phyloP scores from a whole-genome alignment of 37 sponge, comb jelly and placozoan species.

The Diacarnus erythraeanus region DNA sequence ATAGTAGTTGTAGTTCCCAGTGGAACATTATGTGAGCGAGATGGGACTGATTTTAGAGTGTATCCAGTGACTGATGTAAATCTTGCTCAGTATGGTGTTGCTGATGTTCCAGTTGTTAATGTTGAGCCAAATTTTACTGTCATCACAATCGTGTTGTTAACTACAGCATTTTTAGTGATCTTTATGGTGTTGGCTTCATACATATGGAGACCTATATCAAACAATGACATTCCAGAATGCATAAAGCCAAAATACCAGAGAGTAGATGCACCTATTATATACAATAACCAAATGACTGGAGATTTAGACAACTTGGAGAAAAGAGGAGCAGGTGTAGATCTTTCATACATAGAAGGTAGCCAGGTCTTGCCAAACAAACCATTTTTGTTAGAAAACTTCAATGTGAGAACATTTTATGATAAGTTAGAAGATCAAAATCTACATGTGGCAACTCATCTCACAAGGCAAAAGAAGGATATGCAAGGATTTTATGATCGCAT shows the following conservation, averaged over 20 bases:
- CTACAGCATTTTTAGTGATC: neutral
- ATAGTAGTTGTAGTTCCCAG: neutral
- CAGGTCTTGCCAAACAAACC: neutral
- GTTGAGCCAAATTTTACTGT: conserved; percentile 11
- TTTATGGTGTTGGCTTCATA: neutral
- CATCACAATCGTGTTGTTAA: neutral
- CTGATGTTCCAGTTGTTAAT: neutral
- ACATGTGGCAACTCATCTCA: conserved; percentile 7
- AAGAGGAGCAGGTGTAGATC: conserved; percentile 3
- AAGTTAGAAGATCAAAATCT: conserved; percentile 23
- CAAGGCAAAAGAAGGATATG: neutral
- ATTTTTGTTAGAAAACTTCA: conserved; percentile 12
- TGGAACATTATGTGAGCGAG: conserved; percentile 7
- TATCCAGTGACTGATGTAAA: neutral
- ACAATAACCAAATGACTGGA: neutral
- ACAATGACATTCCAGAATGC: neutral
- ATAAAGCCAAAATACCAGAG: conserved; percentile 2
- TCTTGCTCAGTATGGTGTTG: neutral
- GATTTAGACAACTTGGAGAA: neutral
- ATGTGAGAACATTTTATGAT: conserved; percentile 7
- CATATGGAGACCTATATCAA: conserved; percentile 5
- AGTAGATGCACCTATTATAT: conserved; percentile 8
- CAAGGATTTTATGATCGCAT: conserved; percentile 2
- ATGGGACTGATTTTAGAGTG: conserved; percentile 10
- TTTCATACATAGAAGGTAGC: too few relatives aligned